A percentile compares a stretch with the other conserved stretches of the same genome.
Conservation (phyloP, 2,888 invertebrate species). For the Polydrusus cervinus region DNA sequence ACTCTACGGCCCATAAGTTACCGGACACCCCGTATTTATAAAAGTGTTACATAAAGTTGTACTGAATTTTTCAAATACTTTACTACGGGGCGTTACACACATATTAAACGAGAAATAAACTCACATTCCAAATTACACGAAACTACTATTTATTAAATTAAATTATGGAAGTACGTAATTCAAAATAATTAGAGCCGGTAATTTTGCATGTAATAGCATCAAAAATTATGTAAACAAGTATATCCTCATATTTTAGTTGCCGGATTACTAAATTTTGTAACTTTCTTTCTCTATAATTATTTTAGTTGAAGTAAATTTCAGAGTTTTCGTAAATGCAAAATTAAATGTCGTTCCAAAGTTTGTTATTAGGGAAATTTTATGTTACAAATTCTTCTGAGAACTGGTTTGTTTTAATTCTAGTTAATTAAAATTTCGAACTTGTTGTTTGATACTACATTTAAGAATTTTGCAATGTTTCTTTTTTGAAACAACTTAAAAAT, state of each 20-base stretch:
- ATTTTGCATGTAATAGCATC: slow-evolving; percentile 2
- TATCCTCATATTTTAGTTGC: slow-evolving; percentile 2
- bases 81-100: background rate
- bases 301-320: slow-evolving; percentile 4
- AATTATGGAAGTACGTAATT: background rate
- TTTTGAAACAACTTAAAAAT: background rate
- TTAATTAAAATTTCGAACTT: background rate
- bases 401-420: background rate
- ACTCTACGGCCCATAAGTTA: too few species aligned
- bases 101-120: background rate
- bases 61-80: too few species aligned
- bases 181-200: background rate
- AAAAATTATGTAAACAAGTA: background rate
- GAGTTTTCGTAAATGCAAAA: slow-evolving; percentile 2
- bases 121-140: background rate
- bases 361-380: slow-evolving; percentile 1
- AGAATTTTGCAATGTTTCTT: background rate
- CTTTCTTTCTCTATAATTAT: slow-evolving; percentile 17
- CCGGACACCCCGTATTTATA: too few species aligned
- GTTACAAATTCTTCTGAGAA: background rate
- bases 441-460: background rate
- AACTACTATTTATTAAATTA: background rate
- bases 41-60: too few species aligned
- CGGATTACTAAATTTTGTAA: background rate
- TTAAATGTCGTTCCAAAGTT: slow-evolving; percentile 7